These are phyloP conservation scores for Hermodice carunculata DNA, from an alignment of 2,888 invertebrate genomes.

Conservation along the genomic window DNA sequence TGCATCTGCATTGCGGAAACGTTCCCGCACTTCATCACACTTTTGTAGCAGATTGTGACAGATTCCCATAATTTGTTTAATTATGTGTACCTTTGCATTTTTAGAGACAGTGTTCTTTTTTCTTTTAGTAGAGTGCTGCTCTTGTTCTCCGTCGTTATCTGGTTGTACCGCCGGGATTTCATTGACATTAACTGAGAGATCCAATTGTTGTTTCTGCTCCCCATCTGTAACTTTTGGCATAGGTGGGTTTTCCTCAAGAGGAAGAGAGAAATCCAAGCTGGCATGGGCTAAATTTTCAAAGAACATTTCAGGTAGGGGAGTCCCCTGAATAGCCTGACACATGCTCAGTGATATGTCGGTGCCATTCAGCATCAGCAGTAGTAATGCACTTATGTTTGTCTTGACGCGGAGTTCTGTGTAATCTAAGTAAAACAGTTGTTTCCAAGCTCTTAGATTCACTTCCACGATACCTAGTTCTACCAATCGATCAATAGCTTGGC, in stretches of 20 bases:
- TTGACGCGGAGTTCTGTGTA: not conserved
- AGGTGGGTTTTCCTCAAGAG: too few species aligned
- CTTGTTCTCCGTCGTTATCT: too few species aligned
- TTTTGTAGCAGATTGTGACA: conserved; percentile 52
- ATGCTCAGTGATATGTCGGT: not conserved
- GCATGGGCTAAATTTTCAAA: too few species aligned
- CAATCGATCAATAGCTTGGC: too few species aligned
- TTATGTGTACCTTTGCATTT: not conserved
- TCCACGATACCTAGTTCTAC: not conserved
- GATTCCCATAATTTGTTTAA: conserved; percentile 53
- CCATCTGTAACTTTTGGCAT: not conserved
- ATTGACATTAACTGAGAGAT: too few species aligned
- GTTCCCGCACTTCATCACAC: conserved; percentile 41
- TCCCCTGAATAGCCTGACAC: not conserved
- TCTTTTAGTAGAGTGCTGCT: too few species aligned
- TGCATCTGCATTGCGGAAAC: conserved; percentile 39
- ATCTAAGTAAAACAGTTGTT: not conserved
- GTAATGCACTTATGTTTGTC: not conserved
- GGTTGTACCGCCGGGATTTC: too few species aligned
- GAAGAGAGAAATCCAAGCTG: too few species aligned
- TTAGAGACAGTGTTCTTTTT: too few species aligned
- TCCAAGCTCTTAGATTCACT: not conserved
- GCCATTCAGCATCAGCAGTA: conserved; percentile 4
- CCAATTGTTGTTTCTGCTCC: not conserved
- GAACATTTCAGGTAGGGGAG: not conserved